Conservation (phyloP, 2,797 vertebrate species). For the Epinephelus awoara region DNA sequence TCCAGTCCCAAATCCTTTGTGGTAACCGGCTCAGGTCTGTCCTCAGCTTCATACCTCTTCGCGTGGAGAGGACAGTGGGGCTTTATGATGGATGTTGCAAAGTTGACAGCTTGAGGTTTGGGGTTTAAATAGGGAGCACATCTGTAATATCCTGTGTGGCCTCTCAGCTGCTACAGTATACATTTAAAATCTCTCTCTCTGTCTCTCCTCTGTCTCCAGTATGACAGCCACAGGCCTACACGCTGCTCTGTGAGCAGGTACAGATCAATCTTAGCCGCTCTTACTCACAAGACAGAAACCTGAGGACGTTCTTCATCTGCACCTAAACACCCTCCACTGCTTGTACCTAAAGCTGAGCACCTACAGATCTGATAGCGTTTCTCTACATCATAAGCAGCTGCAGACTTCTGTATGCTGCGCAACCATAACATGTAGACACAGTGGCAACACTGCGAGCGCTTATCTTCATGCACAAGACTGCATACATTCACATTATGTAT, state of each 20-base stretch:
- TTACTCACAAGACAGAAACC: slow-evolving; percentile 26
- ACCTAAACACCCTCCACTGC: slow-evolving; percentile 17
- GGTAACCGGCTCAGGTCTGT: slow-evolving; percentile 40
- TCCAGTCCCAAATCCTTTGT: slow-evolving; percentile 51
- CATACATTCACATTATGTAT: slow-evolving; percentile 54
- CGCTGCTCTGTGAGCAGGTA: slow-evolving; percentile 39
- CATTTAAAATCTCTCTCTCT: slow-evolving; percentile 62
- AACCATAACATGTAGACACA: slow-evolving; percentile 47
- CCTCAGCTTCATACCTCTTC: slow-evolving; percentile 45
- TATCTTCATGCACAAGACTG: slow-evolving; percentile 20
- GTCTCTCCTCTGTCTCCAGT: slow-evolving; percentile 35
- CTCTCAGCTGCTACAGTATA: slow-evolving; percentile 53
- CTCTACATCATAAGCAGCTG: slow-evolving; percentile 18
- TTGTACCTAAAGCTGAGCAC: not conserved
- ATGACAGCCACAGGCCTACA: slow-evolving; percentile 66
- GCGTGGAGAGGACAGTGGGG: slow-evolving; percentile 34
- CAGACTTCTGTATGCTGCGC: not conserved
- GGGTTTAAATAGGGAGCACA: slow-evolving; percentile 71
- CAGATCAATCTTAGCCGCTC: slow-evolving; percentile 50
- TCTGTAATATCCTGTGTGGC: slow-evolving; percentile 66
- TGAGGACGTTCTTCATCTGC: slow-evolving; percentile 13
- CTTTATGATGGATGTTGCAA: slow-evolving; percentile 72
- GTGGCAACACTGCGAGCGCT: slow-evolving; percentile 42
- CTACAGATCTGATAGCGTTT: slow-evolving; percentile 7
- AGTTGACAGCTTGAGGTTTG: slow-evolving; percentile 68